phyloP scores from a whole-genome alignment of 2,888 invertebrate genomes.

The Pachliopta kotzebuea region DNA sequence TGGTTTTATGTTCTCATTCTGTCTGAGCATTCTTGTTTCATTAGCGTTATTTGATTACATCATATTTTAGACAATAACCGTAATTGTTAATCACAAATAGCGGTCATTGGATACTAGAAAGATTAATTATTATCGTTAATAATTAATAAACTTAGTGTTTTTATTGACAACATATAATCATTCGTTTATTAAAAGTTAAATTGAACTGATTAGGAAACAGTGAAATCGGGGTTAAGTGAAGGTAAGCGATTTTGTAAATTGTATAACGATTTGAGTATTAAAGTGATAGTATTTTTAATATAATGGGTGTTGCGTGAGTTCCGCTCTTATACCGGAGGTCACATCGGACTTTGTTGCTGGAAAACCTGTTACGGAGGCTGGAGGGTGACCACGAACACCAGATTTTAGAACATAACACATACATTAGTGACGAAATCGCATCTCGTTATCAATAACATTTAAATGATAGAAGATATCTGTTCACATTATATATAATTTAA shows the following conservation, averaged over 20 bases:
- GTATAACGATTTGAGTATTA: conserved; percentile 27
- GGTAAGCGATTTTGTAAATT: conserved; percentile 24
- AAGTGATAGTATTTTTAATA: conserved; percentile 27
- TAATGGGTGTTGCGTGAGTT: conserved; percentile 38
- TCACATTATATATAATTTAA: neutral
- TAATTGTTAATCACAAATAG: no score
- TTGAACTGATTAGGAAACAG: conserved; percentile 14
- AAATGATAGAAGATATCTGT: neutral
- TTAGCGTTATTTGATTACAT: no score
- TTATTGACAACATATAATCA: no score
- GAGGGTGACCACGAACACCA: conserved; percentile 16
- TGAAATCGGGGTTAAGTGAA: conserved; percentile 24
- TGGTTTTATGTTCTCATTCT: no score
- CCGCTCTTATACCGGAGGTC: conserved; percentile 41
- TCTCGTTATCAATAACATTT: neutral
- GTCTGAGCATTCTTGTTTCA: no score
- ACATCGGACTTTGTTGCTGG: conserved; percentile 40
- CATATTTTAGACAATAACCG: no score
- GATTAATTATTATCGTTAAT: no score
- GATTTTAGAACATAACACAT: conserved; percentile 4
- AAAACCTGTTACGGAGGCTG: conserved; percentile 38
- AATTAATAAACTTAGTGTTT: no score
- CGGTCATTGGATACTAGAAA: no score
- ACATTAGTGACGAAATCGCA: conserved; percentile 11
- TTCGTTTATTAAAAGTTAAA: neutral